phyloP scores from a whole-genome alignment of 2,113 vertebrate genomes.

The Cynocephalus volans region DNA sequence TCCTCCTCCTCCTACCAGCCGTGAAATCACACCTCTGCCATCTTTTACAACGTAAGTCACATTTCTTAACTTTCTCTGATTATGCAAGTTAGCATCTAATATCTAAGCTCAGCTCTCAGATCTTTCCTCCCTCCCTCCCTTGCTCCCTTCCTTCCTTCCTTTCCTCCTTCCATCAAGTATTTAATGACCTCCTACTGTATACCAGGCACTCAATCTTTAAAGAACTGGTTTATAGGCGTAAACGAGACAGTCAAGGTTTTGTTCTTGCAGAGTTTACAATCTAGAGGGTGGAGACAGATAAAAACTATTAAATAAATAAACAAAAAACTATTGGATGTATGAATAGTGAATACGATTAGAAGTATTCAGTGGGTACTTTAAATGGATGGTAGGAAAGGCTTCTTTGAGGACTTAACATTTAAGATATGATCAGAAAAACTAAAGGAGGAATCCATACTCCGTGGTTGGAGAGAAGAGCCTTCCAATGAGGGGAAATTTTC shows the following conservation, averaged over 20 bases:
- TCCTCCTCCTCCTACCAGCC: not conserved
- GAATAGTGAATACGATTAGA: not conserved
- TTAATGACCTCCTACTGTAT: not conserved
- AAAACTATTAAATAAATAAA: conserved; percentile 17
- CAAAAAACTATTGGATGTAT: not conserved
- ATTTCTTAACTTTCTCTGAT: not conserved
- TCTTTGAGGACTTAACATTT: not conserved
- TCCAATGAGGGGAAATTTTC: not conserved
- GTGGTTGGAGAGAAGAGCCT: not conserved
- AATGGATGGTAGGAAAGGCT: not conserved
- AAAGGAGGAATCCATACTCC: not conserved
- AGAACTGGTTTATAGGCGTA: conserved; percentile 2
- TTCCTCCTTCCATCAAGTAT: not conserved
- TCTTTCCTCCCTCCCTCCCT: not conserved
- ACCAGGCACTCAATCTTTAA: not conserved
- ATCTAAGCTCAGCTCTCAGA: not conserved
- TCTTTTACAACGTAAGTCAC: conserved; percentile 16
- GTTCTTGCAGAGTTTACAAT: not conserved
- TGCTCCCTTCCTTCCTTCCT: accelerated
- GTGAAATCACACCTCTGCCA: not conserved
- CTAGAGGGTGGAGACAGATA: not conserved
- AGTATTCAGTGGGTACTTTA: not conserved
- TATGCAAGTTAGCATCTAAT: not conserved
- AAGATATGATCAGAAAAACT: not conserved
- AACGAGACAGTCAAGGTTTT: not conserved